Evolutionary conservation across 2,888 invertebrate species (phyloP).

Genomic region (Drosophila kanekoi): DNA sequence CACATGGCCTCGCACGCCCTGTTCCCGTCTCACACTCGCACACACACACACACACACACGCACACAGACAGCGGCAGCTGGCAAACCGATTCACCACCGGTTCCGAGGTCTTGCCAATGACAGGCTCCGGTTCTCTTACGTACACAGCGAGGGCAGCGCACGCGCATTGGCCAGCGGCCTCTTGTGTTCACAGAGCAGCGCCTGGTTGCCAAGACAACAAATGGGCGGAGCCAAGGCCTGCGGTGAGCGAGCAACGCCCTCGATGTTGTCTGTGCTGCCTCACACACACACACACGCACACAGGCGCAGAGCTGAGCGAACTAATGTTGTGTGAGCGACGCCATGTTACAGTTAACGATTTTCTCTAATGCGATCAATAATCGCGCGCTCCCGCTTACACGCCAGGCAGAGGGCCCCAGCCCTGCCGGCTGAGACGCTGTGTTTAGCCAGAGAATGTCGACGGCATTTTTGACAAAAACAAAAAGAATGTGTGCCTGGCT

Average conservation of each 20-base stretch:
- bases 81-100: conserved; percentile 51
- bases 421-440: conserved; percentile 51
- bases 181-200: conserved; percentile 75
- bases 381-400: conserved; percentile 68
- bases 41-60: conserved; percentile 21
- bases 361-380: conserved; percentile 82
- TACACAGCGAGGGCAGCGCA: conserved; percentile 77
- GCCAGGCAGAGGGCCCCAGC: conserved; percentile 21
- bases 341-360: conserved; percentile 81
- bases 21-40: conserved; percentile 52
- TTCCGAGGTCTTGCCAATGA: conserved; percentile 65
- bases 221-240: conserved; percentile 65
- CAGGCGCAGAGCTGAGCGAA: conserved; percentile 10
- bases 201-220: conserved; percentile 77
- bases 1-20: conserved; percentile 40
- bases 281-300: conserved; percentile 6
- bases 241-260: conserved; percentile 67
- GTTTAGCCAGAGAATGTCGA: conserved; percentile 76
- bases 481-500: conserved; percentile 54
- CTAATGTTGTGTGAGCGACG: conserved; percentile 71
- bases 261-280: conserved; percentile 35
- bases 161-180: conserved; percentile 78
- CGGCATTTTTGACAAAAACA: conserved; percentile 49
- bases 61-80: conserved; percentile 26
- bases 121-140: conserved; percentile 76